Evolutionary conservation across 1,140 invertebrate species (phyloP).

Genomic region (Cherax quadricarinatus): DNA sequence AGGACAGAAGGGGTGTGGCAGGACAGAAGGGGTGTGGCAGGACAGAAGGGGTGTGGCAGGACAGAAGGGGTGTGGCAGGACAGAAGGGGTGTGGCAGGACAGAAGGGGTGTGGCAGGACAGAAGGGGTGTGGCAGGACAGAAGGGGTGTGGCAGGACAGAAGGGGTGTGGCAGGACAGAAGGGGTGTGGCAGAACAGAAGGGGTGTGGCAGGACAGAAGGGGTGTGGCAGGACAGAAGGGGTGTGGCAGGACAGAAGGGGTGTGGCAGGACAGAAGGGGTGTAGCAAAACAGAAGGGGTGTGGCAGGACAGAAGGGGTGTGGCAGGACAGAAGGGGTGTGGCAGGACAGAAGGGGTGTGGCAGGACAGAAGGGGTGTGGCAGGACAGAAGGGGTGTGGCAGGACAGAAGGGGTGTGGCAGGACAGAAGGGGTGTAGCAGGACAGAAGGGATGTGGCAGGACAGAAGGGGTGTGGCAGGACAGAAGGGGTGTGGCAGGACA

Average conservation of each 20-base stretch:
- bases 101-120: neutral
- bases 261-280: too few relatives aligned
- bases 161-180: neutral
- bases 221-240: neutral
- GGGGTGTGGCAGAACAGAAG: neutral
- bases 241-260: neutral
- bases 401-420: neutral
- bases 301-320: neutral
- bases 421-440: neutral
- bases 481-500: neutral
- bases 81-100: neutral
- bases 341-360: too few relatives aligned
- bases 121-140: too few relatives aligned
- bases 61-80: too few relatives aligned
- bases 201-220: neutral
- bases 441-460: neutral
- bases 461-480: too few relatives aligned
- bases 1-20: neutral
- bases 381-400: neutral
- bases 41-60: neutral
- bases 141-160: neutral
- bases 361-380: neutral
- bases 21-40: too few relatives aligned
- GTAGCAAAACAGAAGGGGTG: too few relatives aligned
- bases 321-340: neutral